Conservation (phyloP, 1,140 invertebrate species). For the Sarcophaga peregrina region DNA sequence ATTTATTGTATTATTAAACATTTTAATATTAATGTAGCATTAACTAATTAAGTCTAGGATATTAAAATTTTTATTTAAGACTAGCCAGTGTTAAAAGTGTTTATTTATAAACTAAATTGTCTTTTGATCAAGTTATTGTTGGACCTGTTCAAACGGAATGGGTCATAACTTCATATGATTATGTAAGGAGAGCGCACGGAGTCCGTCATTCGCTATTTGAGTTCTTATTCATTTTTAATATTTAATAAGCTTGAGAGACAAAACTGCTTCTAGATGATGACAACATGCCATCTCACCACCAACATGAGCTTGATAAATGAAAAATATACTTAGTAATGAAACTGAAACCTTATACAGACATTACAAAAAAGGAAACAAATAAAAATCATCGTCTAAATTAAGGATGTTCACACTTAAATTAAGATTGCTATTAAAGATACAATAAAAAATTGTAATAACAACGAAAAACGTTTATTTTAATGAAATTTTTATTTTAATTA, state of each 20-base stretch:
- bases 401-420: neutral
- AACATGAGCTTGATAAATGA: slow-evolving; percentile 19
- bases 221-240: neutral
- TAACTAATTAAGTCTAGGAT: too few relatives aligned
- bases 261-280: neutral
- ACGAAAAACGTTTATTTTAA: neutral
- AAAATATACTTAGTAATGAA: neutral
- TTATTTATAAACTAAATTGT: too few relatives aligned
- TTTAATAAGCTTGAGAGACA: neutral
- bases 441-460: neutral
- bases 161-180: too few relatives aligned
- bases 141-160: too few relatives aligned
- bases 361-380: neutral
- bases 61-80: too few relatives aligned
- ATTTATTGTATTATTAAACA: too few relatives aligned
- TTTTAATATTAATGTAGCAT: too few relatives aligned
- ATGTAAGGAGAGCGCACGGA: too few relatives aligned
- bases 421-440: too few relatives aligned
- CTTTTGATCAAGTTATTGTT: too few relatives aligned
- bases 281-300: neutral
- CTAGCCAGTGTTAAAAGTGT: too few relatives aligned
- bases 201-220: neutral
- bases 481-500: neutral
- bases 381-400: neutral
- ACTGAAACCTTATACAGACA: neutral